A percentile compares a stretch with the other conserved stretches of the same genome.
Evolutionary conservation across 2,888 invertebrate genomes (phyloP).

Genomic region (Folsomia manolachei): DNA sequence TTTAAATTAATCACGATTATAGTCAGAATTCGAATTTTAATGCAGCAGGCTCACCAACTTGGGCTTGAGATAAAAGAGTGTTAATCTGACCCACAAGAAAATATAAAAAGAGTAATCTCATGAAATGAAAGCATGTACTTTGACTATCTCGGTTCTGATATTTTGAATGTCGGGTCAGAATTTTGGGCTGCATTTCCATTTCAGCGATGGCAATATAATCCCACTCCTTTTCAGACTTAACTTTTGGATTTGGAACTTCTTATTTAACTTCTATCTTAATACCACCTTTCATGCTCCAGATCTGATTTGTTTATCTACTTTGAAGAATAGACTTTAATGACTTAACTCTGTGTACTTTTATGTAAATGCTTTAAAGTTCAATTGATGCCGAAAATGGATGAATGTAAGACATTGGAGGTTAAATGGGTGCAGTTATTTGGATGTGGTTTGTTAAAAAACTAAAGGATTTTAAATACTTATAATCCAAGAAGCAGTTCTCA

Average conservation of each 20-base stretch:
- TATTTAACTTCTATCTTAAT: background rate
- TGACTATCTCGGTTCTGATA: background rate
- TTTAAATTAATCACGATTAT: background rate
- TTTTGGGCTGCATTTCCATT: background rate
- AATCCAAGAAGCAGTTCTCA: too few relatives aligned
- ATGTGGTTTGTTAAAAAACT: background rate
- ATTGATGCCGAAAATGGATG: background rate
- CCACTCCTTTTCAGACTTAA: too few relatives aligned
- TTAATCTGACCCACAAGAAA: background rate
- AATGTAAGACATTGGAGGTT: background rate
- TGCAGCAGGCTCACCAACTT: background rate
- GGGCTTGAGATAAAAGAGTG: background rate
- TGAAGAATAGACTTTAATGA: background rate
- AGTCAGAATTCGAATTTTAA: background rate
- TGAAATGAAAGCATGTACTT: background rate
- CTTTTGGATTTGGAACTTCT: background rate
- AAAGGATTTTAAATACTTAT: background rate
- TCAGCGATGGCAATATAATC: background rate
- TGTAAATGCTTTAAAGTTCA: background rate
- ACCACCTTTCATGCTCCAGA: background rate
- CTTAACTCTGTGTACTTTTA: background rate
- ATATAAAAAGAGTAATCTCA: background rate
- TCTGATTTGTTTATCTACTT: background rate
- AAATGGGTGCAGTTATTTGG: background rate
- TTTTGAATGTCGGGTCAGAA: background rate